Conservation (phyloP, 1,140 invertebrate genomes). For the Ctenoplectra terminalis region DNA sequence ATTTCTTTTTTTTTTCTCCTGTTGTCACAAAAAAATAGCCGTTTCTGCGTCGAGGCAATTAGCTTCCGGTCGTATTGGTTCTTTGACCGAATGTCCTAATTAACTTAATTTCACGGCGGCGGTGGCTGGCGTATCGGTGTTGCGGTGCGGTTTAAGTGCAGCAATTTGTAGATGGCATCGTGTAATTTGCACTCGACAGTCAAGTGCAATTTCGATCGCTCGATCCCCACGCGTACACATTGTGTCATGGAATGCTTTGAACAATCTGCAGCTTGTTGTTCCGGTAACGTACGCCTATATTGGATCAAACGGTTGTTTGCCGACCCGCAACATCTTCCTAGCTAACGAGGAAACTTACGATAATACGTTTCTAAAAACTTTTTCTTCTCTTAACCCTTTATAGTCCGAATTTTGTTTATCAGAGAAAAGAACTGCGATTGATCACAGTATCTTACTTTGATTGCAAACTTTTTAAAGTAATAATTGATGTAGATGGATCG, state of each 20-base stretch:
- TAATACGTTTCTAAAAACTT: no score
- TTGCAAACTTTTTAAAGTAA: no score
- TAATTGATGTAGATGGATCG: no score
- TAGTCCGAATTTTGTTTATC: no score
- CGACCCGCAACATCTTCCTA: not conserved
- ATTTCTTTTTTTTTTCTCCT: no score
- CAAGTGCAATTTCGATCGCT: slow-evolving; percentile 25
- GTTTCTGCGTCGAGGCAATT: not conserved
- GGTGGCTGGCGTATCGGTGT: not conserved
- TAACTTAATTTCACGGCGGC: not conserved
- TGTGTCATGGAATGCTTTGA: slow-evolving; percentile 29
- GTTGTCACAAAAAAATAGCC: not conserved
- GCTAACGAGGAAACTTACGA: not conserved
- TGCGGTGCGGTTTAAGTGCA: slow-evolving; percentile 1
- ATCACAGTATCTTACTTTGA: no score
- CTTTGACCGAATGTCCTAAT: slow-evolving; percentile 19
- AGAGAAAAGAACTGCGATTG: no score
- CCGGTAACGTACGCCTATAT: not conserved
- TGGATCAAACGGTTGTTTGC: not conserved
- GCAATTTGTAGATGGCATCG: slow-evolving; percentile 15
- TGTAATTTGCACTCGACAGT: slow-evolving; percentile 34
- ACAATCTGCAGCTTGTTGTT: slow-evolving; percentile 19
- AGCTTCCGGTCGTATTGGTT: not conserved
- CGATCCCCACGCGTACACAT: not conserved
- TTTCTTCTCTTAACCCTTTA: no score